These are phyloP conservation scores for Eonycteris spelaea DNA, from an alignment of 2,113 vertebrate genomes.

Conservation along the genomic window DNA sequence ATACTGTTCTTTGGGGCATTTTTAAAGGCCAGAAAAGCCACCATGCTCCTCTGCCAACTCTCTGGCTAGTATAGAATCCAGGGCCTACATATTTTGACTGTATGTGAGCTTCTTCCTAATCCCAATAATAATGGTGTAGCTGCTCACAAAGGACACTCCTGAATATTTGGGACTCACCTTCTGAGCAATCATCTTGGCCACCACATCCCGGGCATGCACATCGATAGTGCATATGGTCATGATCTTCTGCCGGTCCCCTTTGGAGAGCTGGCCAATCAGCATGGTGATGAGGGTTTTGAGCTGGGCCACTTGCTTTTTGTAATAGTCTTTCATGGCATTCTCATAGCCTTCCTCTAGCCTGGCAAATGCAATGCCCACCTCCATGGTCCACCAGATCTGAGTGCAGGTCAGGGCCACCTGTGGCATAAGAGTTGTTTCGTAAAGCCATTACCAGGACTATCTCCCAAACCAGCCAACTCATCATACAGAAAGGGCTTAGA, in stretches of 20 bases:
- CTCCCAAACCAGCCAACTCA: not conserved
- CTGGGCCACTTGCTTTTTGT: conserved; percentile 95
- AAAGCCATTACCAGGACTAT: not conserved
- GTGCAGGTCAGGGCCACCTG: conserved; percentile 94
- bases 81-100: not conserved
- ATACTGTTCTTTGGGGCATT: not conserved
- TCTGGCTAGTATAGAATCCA: not conserved
- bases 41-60: not conserved
- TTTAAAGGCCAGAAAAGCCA: not conserved
- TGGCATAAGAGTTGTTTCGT: not conserved
- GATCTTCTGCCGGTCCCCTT: conserved; percentile 93
- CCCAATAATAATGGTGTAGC: not conserved
- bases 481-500: not conserved
- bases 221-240: conserved; percentile 99
- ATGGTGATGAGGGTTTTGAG: conserved; percentile 94
- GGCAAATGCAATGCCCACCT: conserved; percentile 92
- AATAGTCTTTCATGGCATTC: conserved; percentile 93
- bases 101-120: not conserved
- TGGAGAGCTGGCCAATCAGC: conserved; percentile 92
- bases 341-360: conserved; percentile 95
- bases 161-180: conserved; percentile 84
- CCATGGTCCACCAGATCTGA: conserved; percentile 97
- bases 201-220: conserved; percentile 95
- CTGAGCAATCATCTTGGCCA: conserved; percentile 93
- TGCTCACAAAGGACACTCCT: not conserved